phyloP scores from a whole-genome alignment of 37 sponge, comb jelly and placozoan genomes.

The Mnemiopsis leidyi region DNA sequence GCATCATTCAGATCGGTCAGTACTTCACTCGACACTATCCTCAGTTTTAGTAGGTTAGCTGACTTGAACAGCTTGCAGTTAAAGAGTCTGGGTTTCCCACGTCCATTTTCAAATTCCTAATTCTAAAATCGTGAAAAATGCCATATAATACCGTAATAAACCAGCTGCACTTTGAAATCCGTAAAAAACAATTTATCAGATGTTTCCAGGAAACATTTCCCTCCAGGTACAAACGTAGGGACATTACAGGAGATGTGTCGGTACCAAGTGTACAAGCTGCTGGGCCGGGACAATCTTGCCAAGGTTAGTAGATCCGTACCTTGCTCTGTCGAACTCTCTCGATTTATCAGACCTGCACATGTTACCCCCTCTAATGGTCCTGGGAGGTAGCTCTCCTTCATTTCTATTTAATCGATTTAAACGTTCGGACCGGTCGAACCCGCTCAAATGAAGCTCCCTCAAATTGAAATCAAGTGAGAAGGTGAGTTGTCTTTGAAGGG shows the following conservation, averaged over 20 bases:
- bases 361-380: not conserved
- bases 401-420: not conserved
- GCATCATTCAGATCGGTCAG: slow-evolving; percentile 26
- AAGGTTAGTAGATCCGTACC: slow-evolving; percentile 1
- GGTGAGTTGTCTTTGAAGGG: not conserved
- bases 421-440: not conserved
- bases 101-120: too few species aligned
- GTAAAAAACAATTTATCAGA: too few species aligned
- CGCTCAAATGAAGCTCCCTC: not conserved
- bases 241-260: slow-evolving; percentile 18
- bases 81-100: too few species aligned
- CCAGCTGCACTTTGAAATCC: too few species aligned
- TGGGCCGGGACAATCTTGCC: not conserved
- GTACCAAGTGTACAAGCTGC: not conserved
- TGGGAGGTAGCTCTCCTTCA: not conserved
- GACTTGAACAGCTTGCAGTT: too few species aligned
- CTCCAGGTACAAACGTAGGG: not conserved
- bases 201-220: too few species aligned
- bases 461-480: not conserved
- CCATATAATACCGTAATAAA: too few species aligned
- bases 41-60: too few species aligned
- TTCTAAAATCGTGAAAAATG: too few species aligned
- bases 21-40: too few species aligned
- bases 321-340: not conserved
- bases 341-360: not conserved